phyloP scores from a whole-genome alignment of 2,113 vertebrate genomes.

The Triplophysa dalaica region DNA sequence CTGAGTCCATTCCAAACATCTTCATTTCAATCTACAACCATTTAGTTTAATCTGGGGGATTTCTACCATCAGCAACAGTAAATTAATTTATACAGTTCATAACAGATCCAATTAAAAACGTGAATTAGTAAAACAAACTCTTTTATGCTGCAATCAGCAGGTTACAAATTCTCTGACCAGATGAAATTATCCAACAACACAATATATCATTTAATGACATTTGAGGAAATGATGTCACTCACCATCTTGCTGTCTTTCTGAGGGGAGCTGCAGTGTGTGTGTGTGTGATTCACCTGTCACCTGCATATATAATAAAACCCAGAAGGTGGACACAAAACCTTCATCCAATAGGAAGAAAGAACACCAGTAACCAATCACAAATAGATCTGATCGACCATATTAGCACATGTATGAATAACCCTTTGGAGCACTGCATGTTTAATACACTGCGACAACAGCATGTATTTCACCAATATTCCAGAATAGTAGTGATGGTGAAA shows the following conservation, averaged over 20 bases:
- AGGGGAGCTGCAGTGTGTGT: background rate
- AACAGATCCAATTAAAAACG: too few relatives aligned
- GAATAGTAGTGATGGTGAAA: too few relatives aligned
- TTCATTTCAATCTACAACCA: too few relatives aligned
- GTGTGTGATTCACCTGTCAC: background rate
- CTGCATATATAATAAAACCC: constrained; percentile 22
- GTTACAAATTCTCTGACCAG: background rate
- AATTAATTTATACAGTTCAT: too few relatives aligned
- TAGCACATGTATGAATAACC: too few relatives aligned
- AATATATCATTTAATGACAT: background rate
- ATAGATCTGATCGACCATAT: background rate
- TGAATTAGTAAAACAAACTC: background rate
- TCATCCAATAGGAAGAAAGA: constrained; percentile 32
- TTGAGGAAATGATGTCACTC: constrained; percentile 9
- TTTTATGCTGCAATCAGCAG: too few relatives aligned
- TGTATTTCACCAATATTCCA: too few relatives aligned
- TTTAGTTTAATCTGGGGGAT: too few relatives aligned
- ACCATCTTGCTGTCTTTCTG: constrained; percentile 47
- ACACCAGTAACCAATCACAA: constrained; percentile 13
- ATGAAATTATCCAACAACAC: background rate
- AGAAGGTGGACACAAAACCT: background rate
- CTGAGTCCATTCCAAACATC: too few relatives aligned
- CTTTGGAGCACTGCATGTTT: too few relatives aligned
- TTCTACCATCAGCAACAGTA: too few relatives aligned
- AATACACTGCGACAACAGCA: too few relatives aligned